Percentiles rank a stretch among this genome's conserved stretches.
These are phyloP conservation scores for Wiebesia pumilae DNA, from an alignment of 1,140 invertebrate genomes.

Conservation along the genomic window DNA sequence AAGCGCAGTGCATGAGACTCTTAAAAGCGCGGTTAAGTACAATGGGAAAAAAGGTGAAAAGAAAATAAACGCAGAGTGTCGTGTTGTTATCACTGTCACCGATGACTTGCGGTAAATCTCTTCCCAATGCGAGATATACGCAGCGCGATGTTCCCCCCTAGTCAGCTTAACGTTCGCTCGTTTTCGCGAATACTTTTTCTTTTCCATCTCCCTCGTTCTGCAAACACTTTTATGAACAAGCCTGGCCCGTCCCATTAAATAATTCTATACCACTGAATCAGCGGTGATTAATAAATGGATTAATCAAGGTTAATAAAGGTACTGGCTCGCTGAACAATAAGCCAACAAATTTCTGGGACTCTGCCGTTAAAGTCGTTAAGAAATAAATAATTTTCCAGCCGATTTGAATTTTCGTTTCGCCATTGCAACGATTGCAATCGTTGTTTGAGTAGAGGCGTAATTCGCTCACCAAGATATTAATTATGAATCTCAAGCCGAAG, in stretches of 20 bases:
- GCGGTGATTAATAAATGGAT: slow-evolving; percentile 4
- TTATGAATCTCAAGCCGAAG: not conserved
- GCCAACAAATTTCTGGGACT: not conserved
- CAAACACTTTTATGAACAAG: not conserved
- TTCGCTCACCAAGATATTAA: not conserved
- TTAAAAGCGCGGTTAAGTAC: not conserved
- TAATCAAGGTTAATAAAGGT: no score
- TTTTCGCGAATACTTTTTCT: not conserved
- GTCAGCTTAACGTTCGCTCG: not conserved
- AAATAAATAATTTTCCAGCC: not conserved
- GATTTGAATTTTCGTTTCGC: not conserved
- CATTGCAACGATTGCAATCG: not conserved
- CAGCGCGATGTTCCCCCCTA: not conserved
- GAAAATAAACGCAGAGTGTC: slow-evolving; percentile 4
- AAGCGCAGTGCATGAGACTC: not conserved
- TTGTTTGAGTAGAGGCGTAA: not conserved
- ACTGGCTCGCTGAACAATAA: not conserved
- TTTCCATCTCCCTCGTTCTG: not conserved
- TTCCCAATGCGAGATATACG: slow-evolving; percentile 16
- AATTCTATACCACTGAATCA: not conserved
- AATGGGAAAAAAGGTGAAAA: slow-evolving; percentile 4
- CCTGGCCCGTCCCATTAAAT: not conserved
- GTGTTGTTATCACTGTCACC: slow-evolving; percentile 42
- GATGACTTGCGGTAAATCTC: slow-evolving; percentile 45
- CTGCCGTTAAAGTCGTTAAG: not conserved